phyloP scores from a whole-genome alignment of 2,888 invertebrate genomes.

The Tiphia femorata region DNA sequence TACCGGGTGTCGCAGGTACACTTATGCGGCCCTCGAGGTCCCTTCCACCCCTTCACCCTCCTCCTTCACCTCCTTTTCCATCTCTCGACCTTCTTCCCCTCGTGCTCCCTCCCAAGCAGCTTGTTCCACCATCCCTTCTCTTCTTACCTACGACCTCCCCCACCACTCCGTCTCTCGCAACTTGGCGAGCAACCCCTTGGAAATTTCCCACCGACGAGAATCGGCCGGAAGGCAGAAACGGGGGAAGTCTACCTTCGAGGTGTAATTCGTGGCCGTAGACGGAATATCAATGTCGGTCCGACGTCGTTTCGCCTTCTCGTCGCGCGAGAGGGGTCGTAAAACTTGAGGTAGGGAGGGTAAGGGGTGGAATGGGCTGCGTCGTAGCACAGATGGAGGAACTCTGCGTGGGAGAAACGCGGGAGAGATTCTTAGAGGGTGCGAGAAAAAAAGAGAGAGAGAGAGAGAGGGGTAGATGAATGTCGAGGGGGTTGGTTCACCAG shows the following conservation, averaged over 20 bases:
- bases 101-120: too few relatives aligned
- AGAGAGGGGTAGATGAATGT: constrained; percentile 22
- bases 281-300: constrained; percentile 50
- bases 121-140: constrained; percentile 9
- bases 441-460: constrained; percentile 20
- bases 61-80: too few relatives aligned
- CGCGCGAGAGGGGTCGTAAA: constrained; percentile 45
- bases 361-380: not conserved
- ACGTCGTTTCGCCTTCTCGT: constrained; percentile 21
- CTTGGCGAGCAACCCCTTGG: constrained; percentile 37
- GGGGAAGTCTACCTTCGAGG: constrained; percentile 21
- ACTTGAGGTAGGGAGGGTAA: constrained; percentile 24
- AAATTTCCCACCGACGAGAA: constrained; percentile 17
- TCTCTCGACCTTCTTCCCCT: too few relatives aligned
- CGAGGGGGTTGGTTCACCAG: constrained; percentile 39
- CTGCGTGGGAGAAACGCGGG: not conserved
- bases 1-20: constrained; percentile 50
- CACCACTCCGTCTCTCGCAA: constrained; percentile 13
- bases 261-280: constrained; percentile 48
- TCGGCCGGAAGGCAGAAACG: not conserved
- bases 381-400: not conserved
- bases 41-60: constrained; percentile 15
- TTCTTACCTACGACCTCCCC: constrained; percentile 1
- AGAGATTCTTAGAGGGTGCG: constrained; percentile 15
- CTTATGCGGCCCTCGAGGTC: constrained; percentile 19